These are phyloP conservation scores for Rhinopomastus cyanomelas DNA, from an alignment of 2,113 vertebrate genomes.

Conservation along the genomic window DNA sequence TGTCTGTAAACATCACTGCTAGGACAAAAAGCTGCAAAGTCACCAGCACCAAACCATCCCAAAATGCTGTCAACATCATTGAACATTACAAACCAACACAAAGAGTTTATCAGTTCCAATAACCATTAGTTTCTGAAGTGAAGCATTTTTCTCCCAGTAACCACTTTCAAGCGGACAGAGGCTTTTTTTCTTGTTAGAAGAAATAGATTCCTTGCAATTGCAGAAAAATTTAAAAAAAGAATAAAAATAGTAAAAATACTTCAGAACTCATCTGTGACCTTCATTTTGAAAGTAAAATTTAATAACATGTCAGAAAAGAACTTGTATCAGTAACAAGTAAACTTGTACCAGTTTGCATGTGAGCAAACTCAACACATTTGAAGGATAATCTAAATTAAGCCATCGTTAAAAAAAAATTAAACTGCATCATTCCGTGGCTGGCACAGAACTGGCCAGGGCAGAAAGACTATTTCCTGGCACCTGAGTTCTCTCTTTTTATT, in stretches of 20 bases:
- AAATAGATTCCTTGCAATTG: not conserved
- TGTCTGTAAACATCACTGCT: not conserved
- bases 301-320: no score
- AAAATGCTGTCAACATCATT: not conserved
- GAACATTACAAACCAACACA: not conserved
- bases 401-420: conserved; percentile 38
- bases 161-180: not conserved
- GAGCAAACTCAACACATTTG: not conserved
- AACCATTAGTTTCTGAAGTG: not conserved
- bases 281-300: no score
- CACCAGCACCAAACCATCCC: not conserved
- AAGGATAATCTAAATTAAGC: conserved; percentile 45
- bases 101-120: not conserved
- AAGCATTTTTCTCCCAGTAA: not conserved
- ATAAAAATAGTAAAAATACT: no score
- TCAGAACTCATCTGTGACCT: no score
- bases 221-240: not conserved
- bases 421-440: not conserved
- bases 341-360: not conserved
- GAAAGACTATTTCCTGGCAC: conserved; percentile 25
- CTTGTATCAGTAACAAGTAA: no score
- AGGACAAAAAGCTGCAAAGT: not conserved
- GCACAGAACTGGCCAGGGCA: not conserved
- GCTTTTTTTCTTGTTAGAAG: not conserved
- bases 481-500: not conserved